Evolutionary conservation across 2,113 vertebrate species (phyloP).

Genomic region (Pituophis catenifer): DNA sequence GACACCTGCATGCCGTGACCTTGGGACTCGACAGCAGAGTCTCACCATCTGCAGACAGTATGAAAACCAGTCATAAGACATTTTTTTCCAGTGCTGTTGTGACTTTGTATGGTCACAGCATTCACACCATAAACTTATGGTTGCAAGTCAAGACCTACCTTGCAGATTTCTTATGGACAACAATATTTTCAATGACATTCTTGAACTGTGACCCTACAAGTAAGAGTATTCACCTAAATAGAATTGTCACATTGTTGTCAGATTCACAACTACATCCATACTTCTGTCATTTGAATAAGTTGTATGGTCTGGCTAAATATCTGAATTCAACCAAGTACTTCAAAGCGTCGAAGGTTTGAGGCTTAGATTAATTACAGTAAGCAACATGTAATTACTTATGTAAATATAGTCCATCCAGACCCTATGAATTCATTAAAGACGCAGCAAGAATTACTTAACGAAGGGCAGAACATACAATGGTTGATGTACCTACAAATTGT

Average conservation of each 20-base stretch:
- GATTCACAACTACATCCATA: not conserved
- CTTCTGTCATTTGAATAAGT: not conserved
- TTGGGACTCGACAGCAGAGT: too few relatives aligned
- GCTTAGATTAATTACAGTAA: not conserved
- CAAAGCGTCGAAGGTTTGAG: not conserved
- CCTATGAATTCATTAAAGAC: not conserved
- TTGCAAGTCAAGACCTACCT: not conserved
- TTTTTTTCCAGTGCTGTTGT: too few relatives aligned
- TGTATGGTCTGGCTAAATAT: not conserved
- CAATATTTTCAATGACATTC: not conserved
- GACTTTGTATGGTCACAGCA: too few relatives aligned
- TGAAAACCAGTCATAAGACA: too few relatives aligned
- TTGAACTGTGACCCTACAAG: not conserved
- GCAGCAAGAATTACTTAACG: not conserved
- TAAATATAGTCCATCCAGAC: not conserved
- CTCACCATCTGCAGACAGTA: too few relatives aligned
- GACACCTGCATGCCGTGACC: too few relatives aligned
- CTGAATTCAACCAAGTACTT: not conserved
- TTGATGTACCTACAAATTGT: not conserved
- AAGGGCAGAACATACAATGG: not conserved
- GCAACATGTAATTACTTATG: not conserved
- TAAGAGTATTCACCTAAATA: not conserved
- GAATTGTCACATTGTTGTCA: not conserved
- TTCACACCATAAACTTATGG: not conserved
- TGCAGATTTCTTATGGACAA: not conserved